Evolutionary conservation across 2,888 invertebrate species (phyloP), one percentile per base, ranked within the genome.

Genomic region (Rosalia funebris): DNA sequence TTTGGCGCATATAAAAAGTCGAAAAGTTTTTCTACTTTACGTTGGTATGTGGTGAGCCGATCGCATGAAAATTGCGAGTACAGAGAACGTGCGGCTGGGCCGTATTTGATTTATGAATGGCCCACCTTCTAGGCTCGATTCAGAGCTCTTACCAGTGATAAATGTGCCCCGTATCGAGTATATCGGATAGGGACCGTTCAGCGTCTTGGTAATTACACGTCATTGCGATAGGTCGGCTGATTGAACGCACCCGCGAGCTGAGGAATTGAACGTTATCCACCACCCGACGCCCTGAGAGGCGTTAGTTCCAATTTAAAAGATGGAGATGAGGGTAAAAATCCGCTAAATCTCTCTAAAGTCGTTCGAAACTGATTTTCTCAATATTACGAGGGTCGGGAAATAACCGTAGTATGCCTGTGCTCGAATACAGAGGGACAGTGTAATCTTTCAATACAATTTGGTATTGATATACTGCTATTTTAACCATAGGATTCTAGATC

Each of bases 151-250:
- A 55, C 46, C 46, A 59, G 65, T 74, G 74, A 72, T 72, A 71
- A 71, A 73, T 73, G 72, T 68, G 65, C 65, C 62, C 63, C 70
- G 71, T 71, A 69, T 74, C 72, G 71, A 63, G 57, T 64, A 67
- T 68, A 71, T 70, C 70, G 66, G 66, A 67, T 64, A 67, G 71
- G 66, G 66, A 71, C 70, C 68, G 65, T 70, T 71, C 71, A 66
- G 65, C 69, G 69, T 72, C 74, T 70, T 61, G 68, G 74, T 74
- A 74, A 74, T 74, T 74, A 73, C 73, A 74, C 71, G 71, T 67
- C 75, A 67, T 70, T 70, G 70, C 71, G 72, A 75, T 73, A 69
- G 72, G 69, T 71, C 63, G 70, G 69, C 72, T 72, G 75, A 74
- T 75, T 75, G 75, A 73, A 73, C 73, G 69, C 68, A 71, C 72